Evolutionary conservation across 2,797 vertebrate genomes (phyloP).

Genomic region (Leuciscus waleckii): DNA sequence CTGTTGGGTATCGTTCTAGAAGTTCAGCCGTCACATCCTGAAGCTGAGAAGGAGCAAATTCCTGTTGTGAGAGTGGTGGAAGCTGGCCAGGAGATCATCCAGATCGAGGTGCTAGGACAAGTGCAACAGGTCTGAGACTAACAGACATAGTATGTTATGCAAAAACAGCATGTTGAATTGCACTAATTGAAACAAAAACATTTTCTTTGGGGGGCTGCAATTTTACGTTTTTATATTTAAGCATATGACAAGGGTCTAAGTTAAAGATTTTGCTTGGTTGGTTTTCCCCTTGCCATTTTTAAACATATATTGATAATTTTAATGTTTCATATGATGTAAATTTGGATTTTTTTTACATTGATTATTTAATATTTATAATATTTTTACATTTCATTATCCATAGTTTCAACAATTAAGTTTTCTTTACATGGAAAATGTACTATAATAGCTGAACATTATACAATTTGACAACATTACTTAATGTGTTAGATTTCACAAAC

Average conservation of each 20-base stretch:
- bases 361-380: not conserved
- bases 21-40: constrained; percentile 37
- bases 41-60: constrained; percentile 68
- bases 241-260: not conserved
- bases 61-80: constrained; percentile 89
- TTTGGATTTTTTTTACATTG: not conserved
- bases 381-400: not conserved
- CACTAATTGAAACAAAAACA: not conserved
- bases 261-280: not conserved
- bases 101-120: constrained; percentile 87
- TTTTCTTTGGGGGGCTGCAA: not conserved
- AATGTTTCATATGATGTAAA: not conserved
- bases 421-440: not conserved
- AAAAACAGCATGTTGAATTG: not conserved
- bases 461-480: not conserved
- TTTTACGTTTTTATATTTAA: not conserved
- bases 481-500: not conserved
- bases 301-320: not conserved
- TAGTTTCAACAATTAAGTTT: not conserved
- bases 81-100: constrained; percentile 88
- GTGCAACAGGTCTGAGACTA: constrained; percentile 74
- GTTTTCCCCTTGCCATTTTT: not conserved
- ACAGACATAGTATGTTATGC: not conserved
- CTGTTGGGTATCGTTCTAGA: constrained; percentile 20
- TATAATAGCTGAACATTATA: not conserved